Evolutionary conservation across 1,140 invertebrate genomes (phyloP), one percentile per base, ranked within the genome.

Genomic region (Neotoxoptera formosana): DNA sequence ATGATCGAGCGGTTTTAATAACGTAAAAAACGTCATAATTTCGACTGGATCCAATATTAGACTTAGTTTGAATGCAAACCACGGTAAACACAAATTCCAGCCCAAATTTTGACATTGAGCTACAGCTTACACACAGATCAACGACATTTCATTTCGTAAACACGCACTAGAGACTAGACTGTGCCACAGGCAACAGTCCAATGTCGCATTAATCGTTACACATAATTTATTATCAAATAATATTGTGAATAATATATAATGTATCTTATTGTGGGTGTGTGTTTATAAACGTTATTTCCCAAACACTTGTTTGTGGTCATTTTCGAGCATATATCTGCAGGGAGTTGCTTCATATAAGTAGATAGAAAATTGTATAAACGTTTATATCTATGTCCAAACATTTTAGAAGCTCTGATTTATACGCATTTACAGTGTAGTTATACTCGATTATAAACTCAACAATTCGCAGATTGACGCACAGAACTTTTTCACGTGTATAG

Each of bases 1-100:
- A n/a, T 67, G 60, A 67, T 67, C 60, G 60, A 67, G n/a, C 60
- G 60, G 60, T 67, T 67, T n/a, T 67, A n/a, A 67, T 67, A 67
- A 67, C 60, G 60, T 67, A n/a, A 67, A 67, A 60, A 67, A 67
- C 30, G 60, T 67, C 60, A n/a, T n/a, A 67, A 67, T n/a, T 30
- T 4, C 30, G n/a, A 67, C 30, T 30, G 30, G 30, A n/a, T 67
- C 30, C 30, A 67, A 67, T n/a, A 67, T n/a, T 23, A 67, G 60
- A n/a, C 30, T 30, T 67, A 14, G 60, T 67, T 67, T 67, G 60
- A 67, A 67, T 9, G 30, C 30, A 6, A 67, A 67, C 60, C 25
- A 6, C 30, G 25, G 11, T 67, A 67, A 67, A 67, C 4, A 67
- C 14, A 30, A n/a, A 67, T n/a, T 67, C n/a, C 9, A 60, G 56